Conservation (phyloP, 92 coral and sea anemone species). For the Zoanthus solanderi region DNA sequence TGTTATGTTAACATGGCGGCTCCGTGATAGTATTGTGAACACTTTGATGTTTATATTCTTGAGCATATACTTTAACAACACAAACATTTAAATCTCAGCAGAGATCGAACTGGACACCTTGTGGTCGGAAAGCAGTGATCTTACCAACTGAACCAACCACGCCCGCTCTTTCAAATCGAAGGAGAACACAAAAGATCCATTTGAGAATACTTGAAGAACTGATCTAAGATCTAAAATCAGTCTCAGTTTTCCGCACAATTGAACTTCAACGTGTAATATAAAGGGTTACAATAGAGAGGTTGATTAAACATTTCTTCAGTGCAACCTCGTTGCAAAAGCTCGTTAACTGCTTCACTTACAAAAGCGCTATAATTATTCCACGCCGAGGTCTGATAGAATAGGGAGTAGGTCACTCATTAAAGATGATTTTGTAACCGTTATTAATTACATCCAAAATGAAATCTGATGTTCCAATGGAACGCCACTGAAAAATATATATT, state of each 20-base stretch:
- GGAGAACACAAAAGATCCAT: too few species aligned
- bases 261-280: conserved; percentile 61
- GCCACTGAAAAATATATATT: conserved; percentile 59
- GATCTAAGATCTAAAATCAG: conserved; percentile 50
- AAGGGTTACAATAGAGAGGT: conserved; percentile 63
- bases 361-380: conserved; percentile 27
- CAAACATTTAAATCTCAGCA: too few species aligned
- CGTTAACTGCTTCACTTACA: conserved; percentile 60
- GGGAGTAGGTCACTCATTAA: conserved; percentile 49
- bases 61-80: too few species aligned
- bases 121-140: too few species aligned
- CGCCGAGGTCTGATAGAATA: conserved; percentile 64
- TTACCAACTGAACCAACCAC: too few species aligned
- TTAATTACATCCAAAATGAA: conserved; percentile 61
- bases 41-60: too few species aligned
- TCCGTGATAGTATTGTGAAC: too few species aligned
- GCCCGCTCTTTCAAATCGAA: too few species aligned
- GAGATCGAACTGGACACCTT: too few species aligned
- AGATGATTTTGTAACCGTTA: conserved; percentile 61
- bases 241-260: conserved; percentile 65
- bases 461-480: conserved; percentile 59
- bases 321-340: conserved; percentile 60
- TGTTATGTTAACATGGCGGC: too few species aligned
- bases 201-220: too few species aligned
- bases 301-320: conserved; percentile 37